Percentiles rank a stretch among this genome's conserved stretches.
Conservation (phyloP, 2,888 invertebrate genomes). For the Zaprionus obscuricornis region DNA sequence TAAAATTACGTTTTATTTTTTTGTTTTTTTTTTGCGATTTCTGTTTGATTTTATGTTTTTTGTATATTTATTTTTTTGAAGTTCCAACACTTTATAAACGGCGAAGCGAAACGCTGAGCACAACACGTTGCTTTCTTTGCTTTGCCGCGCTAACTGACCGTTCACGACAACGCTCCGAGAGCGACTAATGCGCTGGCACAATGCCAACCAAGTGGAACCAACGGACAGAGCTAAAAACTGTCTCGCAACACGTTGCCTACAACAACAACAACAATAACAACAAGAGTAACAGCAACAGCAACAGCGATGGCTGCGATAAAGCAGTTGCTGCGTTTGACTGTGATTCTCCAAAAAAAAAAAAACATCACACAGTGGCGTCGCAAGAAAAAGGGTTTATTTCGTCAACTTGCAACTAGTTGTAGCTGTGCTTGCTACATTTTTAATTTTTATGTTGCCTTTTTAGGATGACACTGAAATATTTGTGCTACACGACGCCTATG, state of each 20-base stretch:
- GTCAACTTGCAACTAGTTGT: too few species aligned
- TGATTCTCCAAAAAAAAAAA: too few species aligned
- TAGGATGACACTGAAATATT: too few species aligned
- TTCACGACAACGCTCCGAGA: conserved; percentile 83
- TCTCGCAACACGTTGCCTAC: conserved; percentile 51
- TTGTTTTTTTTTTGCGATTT: conserved; percentile 10
- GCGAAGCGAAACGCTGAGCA: conserved; percentile 29
- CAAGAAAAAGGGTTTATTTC: too few species aligned
- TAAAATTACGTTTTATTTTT: conserved; percentile 19
- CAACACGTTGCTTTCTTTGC: conserved; percentile 49
- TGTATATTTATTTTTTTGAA: too few species aligned
- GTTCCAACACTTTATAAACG: conserved; percentile 40
- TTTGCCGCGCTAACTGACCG: conserved; percentile 65
- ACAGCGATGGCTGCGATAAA: too few species aligned
- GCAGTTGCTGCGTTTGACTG: too few species aligned
- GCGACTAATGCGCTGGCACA: conserved; percentile 74
- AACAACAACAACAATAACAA: too few species aligned
- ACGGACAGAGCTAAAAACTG: conserved; percentile 30
- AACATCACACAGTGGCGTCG: too few species aligned
- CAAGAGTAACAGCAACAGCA: too few species aligned
- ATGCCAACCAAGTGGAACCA: conserved; percentile 38
- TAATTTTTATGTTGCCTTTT: too few species aligned
- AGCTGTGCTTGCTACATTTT: too few species aligned
- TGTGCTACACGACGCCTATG: conserved; percentile 38
- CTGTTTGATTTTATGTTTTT: conserved; percentile 18